These are phyloP conservation scores for Polymixis flavicincta DNA, from an alignment of 2,888 invertebrate species.

Conservation along the genomic window DNA sequence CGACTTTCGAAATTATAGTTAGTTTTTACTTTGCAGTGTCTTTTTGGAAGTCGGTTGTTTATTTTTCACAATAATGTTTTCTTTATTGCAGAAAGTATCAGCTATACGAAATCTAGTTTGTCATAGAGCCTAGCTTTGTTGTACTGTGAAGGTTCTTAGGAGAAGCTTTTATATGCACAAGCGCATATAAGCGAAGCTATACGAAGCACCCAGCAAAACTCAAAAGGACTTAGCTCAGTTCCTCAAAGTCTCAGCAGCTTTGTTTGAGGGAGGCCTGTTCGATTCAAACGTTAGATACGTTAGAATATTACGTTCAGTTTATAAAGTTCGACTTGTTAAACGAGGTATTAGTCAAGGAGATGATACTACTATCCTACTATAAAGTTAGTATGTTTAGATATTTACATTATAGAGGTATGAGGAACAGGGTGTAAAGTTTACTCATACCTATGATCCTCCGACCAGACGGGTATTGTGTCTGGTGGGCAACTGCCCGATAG, in stretches of 20 bases:
- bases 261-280: conserved; percentile 16
- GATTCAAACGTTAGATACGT: conserved; percentile 27
- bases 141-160: background rate
- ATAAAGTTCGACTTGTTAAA: background rate
- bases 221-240: conserved; percentile 27
- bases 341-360: background rate
- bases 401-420: too few species aligned
- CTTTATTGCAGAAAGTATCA: background rate
- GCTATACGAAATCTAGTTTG: background rate
- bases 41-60: too few species aligned
- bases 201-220: conserved; percentile 22
- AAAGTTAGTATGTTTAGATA: too few species aligned
- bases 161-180: conserved; percentile 7
- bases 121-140: conserved; percentile 5
- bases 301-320: background rate
- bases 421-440: too few species aligned
- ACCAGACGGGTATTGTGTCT: too few species aligned
- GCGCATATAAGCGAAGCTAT: conserved; percentile 7
- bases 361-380: background rate
- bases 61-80: background rate
- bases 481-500: too few species aligned
- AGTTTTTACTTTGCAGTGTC: too few species aligned
- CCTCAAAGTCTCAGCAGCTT: conserved; percentile 21
- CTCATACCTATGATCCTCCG: too few species aligned
- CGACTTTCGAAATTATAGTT: too few species aligned